A percentile compares a stretch with the other conserved stretches of the same genome.
phyloP scores from a whole-genome alignment of 1,140 invertebrate species.

The Eupristina koningsbergeri region DNA sequence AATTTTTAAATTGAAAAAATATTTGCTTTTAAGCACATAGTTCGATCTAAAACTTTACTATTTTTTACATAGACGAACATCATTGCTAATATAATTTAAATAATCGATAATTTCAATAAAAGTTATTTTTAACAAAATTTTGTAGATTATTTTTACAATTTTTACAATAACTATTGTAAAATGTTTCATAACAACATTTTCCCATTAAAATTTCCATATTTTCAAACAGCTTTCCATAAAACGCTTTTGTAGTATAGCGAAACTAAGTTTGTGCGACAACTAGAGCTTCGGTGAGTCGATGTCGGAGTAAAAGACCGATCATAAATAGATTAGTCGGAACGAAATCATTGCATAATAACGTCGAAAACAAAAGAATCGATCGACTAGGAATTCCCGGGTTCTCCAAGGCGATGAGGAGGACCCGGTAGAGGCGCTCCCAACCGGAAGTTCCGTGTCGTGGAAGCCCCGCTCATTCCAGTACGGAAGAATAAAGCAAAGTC shows the following conservation, averaged over 20 bases:
- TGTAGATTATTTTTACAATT: too few relatives aligned
- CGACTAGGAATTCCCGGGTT: background rate
- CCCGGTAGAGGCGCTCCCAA: background rate
- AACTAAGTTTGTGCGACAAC: background rate
- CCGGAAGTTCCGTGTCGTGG: background rate
- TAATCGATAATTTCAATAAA: too few relatives aligned
- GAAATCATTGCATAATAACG: background rate
- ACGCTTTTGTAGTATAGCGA: background rate
- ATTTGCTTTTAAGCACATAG: too few relatives aligned
- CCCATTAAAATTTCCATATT: too few relatives aligned
- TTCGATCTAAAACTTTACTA: too few relatives aligned
- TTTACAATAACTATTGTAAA: too few relatives aligned
- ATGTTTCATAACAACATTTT: too few relatives aligned
- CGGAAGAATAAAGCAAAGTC: conserved; percentile 20
- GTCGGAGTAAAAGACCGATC: background rate
- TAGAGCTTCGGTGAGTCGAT: background rate
- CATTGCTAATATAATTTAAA: too few relatives aligned
- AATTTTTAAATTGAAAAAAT: too few relatives aligned
- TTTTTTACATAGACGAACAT: too few relatives aligned
- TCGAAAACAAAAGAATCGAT: background rate
- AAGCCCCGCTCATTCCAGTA: conserved; percentile 15
- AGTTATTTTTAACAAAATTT: too few relatives aligned
- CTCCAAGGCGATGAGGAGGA: background rate
- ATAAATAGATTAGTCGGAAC: background rate
- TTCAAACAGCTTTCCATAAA: too few relatives aligned